Base-by-base conservation (phyloP, 2,113 vertebrate species). In the Xiphias gladius region DNA sequence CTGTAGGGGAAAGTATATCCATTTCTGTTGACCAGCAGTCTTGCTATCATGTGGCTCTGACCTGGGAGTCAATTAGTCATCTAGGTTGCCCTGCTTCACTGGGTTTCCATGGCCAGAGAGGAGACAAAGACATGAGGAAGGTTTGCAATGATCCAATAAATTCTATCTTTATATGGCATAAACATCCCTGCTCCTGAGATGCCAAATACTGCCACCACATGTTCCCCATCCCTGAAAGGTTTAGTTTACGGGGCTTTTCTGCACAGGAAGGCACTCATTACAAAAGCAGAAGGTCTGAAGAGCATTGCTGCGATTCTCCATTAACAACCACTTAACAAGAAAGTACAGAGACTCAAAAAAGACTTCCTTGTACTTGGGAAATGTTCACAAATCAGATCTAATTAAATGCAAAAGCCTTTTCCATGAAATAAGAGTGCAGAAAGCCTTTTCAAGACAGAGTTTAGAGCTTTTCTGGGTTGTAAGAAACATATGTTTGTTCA, bases 41-140 rank as follows among this genome's bases (percentile, higher is more conserved):
- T 77, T 76, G 85, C 88, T 89, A 93, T 94, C 91, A 91, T 82
- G 83, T 90, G 91, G 87, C 93, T 80, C 79, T 79, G 87, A 87
- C 81, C 86, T 76, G 71, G 83, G 81, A 88, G 86, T 91, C 82
- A 90, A 89, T 90, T 86, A 88, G 88, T 88, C 88, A 78, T 91
- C 84, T 65, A 77, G 41, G 80, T 82, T 87, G 76, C 62, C 82
- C 86, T 83, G 83, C 86, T 77, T 90, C 85, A 74, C 82, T 88
- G 66, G 71, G 70, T 93, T 92, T 93, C 91, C 74, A 80, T 82
- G 76, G 71, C 70, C 62, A 69, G 80, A 84, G 35, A 79, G 19
- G 14, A 76, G 30, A 83, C 83, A 86, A 86, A 80, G 84, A 63
- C 78, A 75, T 3, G 6, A 64, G 19, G 63, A 86, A 68, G 35